phyloP scores from a whole-genome alignment of 2,888 invertebrate genomes.

The Catonia carolina region DNA sequence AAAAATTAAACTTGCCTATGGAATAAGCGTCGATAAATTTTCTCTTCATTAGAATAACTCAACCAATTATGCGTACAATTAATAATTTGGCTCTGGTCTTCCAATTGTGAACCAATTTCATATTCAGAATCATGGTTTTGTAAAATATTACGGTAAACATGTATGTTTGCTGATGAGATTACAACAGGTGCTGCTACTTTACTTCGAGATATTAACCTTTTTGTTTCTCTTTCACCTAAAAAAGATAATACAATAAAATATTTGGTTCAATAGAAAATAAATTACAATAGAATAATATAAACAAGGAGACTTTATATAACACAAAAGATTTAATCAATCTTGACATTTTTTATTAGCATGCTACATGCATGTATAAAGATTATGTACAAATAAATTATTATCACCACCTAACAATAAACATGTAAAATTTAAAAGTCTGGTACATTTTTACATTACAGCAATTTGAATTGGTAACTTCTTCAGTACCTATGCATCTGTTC shows the following conservation, averaged over 20 bases:
- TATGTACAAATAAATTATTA: too few relatives aligned
- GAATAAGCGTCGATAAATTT: slow-evolving; percentile 67
- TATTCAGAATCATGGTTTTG: slow-evolving; percentile 85
- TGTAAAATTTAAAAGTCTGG: too few relatives aligned
- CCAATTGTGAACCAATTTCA: slow-evolving; percentile 91
- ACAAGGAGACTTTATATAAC: too few relatives aligned
- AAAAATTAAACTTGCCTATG: too few relatives aligned
- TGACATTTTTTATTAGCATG: too few relatives aligned
- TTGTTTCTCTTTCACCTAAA: slow-evolving; percentile 50
- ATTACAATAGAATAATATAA: not conserved
- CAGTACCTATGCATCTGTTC: too few relatives aligned
- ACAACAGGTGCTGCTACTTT: slow-evolving; percentile 89
- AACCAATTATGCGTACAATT: slow-evolving; percentile 94
- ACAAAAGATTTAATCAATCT: too few relatives aligned
- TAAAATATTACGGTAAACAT: slow-evolving; percentile 83
- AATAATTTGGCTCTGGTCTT: slow-evolving; percentile 88
- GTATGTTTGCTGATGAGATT: slow-evolving; percentile 83
- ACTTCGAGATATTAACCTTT: slow-evolving; percentile 77
- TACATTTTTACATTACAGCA: too few relatives aligned
- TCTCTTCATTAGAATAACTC: slow-evolving; percentile 65
- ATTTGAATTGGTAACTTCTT: too few relatives aligned
- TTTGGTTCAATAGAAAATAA: not conserved
- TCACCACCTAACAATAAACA: too few relatives aligned
- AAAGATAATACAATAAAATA: slow-evolving; percentile 1
- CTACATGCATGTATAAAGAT: too few relatives aligned